Conservation (phyloP, 35 echinoderm and acorn worm genomes). For the Nesometra sesokonis region DNA sequence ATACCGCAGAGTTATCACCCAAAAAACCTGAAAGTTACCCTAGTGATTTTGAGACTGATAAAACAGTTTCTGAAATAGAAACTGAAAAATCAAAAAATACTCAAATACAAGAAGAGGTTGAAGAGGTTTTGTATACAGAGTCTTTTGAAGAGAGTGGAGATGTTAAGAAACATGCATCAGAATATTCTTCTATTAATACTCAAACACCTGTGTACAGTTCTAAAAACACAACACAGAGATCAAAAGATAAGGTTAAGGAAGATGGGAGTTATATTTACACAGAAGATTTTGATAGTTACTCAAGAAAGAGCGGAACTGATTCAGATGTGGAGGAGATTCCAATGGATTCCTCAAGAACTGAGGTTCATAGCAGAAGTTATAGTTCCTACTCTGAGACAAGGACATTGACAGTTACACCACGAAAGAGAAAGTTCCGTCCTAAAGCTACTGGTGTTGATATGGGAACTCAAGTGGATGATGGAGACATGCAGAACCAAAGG, state of each 20-base stretch:
- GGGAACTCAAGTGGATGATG: neutral
- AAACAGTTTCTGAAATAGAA: neutral
- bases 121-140: neutral
- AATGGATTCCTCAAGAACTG: neutral
- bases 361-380: neutral
- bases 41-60: neutral
- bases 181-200: neutral
- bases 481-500: neutral
- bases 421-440: neutral
- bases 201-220: neutral
- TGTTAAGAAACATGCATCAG: neutral
- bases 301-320: neutral
- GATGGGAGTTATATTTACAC: neutral
- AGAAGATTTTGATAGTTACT: neutral
- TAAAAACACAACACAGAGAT: neutral
- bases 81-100: neutral
- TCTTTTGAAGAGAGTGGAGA: neutral
- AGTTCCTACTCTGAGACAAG: neutral
- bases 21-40: neutral
- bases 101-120: neutral
- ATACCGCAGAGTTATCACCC: no score
- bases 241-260: neutral
- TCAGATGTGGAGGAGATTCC: neutral
- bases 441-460: neutral
- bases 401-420: neutral